These are phyloP conservation scores for Acholoe squamosa DNA, from an alignment of 2,888 invertebrate genomes.

Conservation along the genomic window DNA sequence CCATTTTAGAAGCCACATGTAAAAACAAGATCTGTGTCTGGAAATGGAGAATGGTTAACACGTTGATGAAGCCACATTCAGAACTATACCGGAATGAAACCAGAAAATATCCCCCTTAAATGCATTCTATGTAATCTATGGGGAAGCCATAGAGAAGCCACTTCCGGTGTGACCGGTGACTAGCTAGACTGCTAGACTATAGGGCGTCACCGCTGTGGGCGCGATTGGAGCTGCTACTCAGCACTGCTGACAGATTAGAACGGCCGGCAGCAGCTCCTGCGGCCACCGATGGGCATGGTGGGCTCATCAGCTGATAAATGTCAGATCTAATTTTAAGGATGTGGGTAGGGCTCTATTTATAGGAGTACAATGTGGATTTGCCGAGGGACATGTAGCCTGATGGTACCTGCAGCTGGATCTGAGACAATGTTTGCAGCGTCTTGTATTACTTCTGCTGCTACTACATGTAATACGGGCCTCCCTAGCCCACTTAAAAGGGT, in stretches of 20 bases:
- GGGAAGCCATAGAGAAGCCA: neutral
- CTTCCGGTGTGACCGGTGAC: neutral
- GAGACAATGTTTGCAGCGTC: neutral
- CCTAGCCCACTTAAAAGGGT: too few species aligned
- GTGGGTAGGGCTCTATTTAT: slow-evolving; percentile 40
- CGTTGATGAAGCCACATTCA: too few species aligned
- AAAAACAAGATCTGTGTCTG: too few species aligned
- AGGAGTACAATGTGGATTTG: neutral
- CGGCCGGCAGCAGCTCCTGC: neutral
- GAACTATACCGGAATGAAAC: too few species aligned
- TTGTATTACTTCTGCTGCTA: too few species aligned
- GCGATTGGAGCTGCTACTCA: neutral
- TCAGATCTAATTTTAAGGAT: slow-evolving; percentile 38
- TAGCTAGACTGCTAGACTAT: neutral
- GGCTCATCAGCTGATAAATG: slow-evolving; percentile 45
- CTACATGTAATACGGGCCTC: too few species aligned
- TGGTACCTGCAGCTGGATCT: neutral
- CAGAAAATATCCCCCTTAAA: too few species aligned
- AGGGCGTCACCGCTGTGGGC: neutral
- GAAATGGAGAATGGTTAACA: too few species aligned
- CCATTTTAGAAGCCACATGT: neutral
- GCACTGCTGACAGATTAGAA: neutral
- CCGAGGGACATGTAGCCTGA: neutral
- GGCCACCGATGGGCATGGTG: neutral
- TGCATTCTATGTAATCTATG: too few species aligned